A percentile compares a stretch with the other conserved stretches of the same genome.
Conservation (phyloP, 2,797 vertebrate species). For the Muscicapa comitata region DNA sequence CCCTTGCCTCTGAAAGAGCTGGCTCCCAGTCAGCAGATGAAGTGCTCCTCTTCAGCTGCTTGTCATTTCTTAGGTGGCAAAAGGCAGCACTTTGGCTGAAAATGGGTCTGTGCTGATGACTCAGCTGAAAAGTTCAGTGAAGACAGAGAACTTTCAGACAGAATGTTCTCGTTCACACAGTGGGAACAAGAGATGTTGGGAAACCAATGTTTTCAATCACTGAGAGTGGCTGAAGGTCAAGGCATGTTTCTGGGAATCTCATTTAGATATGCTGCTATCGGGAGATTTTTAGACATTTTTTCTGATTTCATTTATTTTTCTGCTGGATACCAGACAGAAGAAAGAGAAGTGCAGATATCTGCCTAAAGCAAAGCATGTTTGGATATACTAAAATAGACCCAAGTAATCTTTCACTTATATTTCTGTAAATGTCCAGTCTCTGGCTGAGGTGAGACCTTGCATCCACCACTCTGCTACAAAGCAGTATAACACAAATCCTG, state of each 20-base stretch:
- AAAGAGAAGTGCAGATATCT: not conserved
- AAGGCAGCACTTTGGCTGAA: not conserved
- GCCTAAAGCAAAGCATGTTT: not conserved
- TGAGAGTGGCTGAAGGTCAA: slow-evolving; percentile 24
- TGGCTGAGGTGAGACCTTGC: not conserved
- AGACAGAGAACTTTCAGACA: not conserved
- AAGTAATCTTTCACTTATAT: not conserved
- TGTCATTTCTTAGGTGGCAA: not conserved
- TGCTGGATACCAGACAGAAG: not conserved
- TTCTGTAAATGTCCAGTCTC: not conserved
- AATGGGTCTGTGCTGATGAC: not conserved
- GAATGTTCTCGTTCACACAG: not conserved
- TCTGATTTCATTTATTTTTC: slow-evolving; percentile 21
- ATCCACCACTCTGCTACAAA: not conserved
- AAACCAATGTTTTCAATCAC: not conserved
- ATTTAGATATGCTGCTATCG: not conserved
- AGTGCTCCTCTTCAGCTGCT: not conserved
- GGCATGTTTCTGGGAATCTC: not conserved
- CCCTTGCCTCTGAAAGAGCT: not conserved
- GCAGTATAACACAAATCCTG: not conserved
- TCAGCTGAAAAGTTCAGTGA: slow-evolving; percentile 8
- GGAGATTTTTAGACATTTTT: slow-evolving; percentile 7
- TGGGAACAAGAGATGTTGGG: not conserved
- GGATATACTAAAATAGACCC: not conserved
- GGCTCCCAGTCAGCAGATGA: not conserved